Percentiles rank a stretch among this genome's conserved stretches.
Conservation (phyloP, 2,888 invertebrate genomes). For the Dioctria linearis region DNA sequence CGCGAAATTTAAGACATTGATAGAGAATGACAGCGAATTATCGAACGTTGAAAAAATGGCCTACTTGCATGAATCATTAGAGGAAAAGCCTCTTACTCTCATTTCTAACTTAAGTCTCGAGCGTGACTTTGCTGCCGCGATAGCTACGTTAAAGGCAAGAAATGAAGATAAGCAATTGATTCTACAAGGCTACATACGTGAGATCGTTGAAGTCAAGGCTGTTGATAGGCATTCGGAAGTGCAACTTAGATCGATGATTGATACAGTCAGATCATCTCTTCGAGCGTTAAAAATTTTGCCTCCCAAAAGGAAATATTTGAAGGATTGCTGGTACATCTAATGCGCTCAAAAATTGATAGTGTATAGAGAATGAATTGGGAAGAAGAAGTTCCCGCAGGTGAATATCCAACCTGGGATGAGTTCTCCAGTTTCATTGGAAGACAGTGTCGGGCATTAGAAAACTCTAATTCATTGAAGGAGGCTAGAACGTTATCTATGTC, state of each 20-base stretch:
- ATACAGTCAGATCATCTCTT: background rate
- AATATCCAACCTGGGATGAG: background rate
- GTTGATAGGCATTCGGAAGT: background rate
- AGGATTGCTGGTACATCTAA: background rate
- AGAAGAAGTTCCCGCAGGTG: background rate
- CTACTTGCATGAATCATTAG: background rate
- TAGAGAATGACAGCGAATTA: too few species aligned
- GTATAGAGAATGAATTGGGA: background rate
- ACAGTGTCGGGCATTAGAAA: too few species aligned
- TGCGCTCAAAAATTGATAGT: background rate
- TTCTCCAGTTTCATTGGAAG: too few species aligned
- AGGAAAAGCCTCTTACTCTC: background rate
- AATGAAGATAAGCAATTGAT: background rate
- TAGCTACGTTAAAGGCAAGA: background rate
- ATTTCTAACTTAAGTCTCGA: constrained; percentile 3
- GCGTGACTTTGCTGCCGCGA: background rate
- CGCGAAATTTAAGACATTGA: too few species aligned
- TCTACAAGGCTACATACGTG: background rate
- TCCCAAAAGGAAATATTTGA: too few species aligned
- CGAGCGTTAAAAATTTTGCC: too few species aligned
- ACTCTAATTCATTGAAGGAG: background rate
- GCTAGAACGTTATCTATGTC: background rate
- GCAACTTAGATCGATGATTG: background rate
- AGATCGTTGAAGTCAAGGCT: background rate
- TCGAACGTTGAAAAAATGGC: background rate